These are phyloP conservation scores for Narcine bancroftii DNA, from an alignment of 2,113 vertebrate genomes.

Conservation along the genomic window DNA sequence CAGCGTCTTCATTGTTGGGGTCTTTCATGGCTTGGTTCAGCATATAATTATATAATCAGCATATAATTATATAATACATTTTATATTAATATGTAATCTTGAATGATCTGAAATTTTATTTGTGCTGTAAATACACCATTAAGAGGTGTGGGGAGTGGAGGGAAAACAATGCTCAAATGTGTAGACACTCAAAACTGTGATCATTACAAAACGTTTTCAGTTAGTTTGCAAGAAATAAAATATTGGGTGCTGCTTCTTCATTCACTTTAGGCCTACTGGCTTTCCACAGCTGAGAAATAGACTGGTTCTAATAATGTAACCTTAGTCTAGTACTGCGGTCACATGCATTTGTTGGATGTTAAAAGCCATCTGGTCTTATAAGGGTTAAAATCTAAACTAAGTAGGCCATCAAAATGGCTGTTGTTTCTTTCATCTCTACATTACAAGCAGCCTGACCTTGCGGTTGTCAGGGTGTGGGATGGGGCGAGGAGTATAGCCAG, in stretches of 20 bases:
- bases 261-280: not conserved
- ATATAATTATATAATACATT: not conserved
- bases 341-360: not conserved
- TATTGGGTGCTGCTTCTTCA: not conserved
- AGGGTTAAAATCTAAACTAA: not conserved
- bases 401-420: constrained; percentile 13
- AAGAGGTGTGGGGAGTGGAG: not conserved
- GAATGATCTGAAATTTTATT: not conserved
- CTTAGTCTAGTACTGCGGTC: not conserved
- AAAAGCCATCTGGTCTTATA: not conserved
- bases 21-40: too few species aligned
- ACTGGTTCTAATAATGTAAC: not conserved
- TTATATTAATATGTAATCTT: not conserved
- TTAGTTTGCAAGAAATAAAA: not conserved
- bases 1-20: too few species aligned
- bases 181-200: not conserved
- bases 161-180: not conserved
- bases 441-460: constrained; percentile 28
- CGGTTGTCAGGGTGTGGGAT: not conserved
- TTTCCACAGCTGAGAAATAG: not conserved
- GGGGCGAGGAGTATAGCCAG: constrained; percentile 24
- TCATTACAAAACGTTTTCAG: not conserved
- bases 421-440: constrained; percentile 7
- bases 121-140: not conserved
- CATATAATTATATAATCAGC: too few species aligned